Evolutionary conservation across 2,113 vertebrate genomes (phyloP), one percentile per base, ranked within the genome.

Genomic region (Mesocricetus auratus): DNA sequence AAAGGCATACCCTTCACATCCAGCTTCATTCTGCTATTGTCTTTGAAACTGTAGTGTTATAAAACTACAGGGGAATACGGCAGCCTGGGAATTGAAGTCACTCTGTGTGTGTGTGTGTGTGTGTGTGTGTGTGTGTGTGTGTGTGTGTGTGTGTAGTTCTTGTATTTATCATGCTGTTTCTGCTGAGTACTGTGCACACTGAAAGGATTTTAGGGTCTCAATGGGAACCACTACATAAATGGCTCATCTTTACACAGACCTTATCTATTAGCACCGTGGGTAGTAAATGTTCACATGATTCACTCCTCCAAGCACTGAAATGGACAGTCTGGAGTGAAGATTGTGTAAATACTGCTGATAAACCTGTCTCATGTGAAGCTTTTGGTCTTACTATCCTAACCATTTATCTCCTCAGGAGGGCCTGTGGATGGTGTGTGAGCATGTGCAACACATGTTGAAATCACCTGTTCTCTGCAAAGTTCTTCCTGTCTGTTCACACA

Each of bases 51-150:
- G 68, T n/a, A 93, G 42, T 6, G 42, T 39, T 45, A 53, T 60
- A 96, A 96, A 96, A 77, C 29, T 68, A 81, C n/a, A 9, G 31
- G 29, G 36, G 83, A 93, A 74, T 42, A 96, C 1, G 31, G 82
- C 56, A 62, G 69, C 8, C 1, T 11, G 12, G 64, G 36, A 86
- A 78, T 58, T 83, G 74, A 39, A 93, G 87, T 87, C 89, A 78
- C 69, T 83, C n/a, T 60, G 92, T 81, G 69, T 90, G 21, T 78
- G 15, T 96, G 92, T 85, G 53, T 56, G 53, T 13, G 53, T 13
- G 53, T 13, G 53, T 12, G 8, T 12, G 8, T 12, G 50, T 47
- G 47, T 47, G 47, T 47, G 45, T 82, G 78, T 56, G 73, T 87
- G 94, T 95, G 81, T 64, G 42, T 58, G 92, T 81, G 69, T 89